Evolutionary conservation across 2,797 vertebrate genomes (phyloP).

Genomic region (Melanotaenia pygmaea): DNA sequence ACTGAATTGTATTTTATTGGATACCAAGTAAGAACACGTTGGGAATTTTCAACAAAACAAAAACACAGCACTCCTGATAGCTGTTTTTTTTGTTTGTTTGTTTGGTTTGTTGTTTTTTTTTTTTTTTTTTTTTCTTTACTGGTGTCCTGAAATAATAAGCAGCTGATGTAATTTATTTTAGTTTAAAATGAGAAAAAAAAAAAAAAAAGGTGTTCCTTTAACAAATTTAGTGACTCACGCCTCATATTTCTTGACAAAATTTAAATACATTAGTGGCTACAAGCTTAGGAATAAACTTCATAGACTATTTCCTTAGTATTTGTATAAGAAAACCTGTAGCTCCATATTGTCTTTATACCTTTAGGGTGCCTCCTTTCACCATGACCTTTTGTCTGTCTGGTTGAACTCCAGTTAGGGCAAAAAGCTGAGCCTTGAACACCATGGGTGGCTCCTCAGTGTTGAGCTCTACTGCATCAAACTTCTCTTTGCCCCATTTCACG

Average conservation of each 20-base stretch:
- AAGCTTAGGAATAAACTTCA: background rate
- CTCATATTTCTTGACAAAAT: background rate
- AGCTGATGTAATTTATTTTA: background rate
- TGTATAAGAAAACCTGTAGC: background rate
- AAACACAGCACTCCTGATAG: no score
- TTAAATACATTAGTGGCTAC: background rate
- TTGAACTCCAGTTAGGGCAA: constrained; percentile 96
- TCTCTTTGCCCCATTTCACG: constrained; percentile 99
- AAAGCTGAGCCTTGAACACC: constrained; percentile 99
- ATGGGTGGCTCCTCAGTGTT: constrained; percentile 98
- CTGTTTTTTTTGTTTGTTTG: no score
- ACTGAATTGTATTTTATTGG: no score
- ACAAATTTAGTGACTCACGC: background rate
- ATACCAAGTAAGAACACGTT: no score
- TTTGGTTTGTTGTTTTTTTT: no score
- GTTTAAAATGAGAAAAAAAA: no score
- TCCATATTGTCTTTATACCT: constrained; percentile 80
- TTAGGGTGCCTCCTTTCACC: constrained; percentile 98
- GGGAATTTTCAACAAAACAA: no score
- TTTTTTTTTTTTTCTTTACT: no score
- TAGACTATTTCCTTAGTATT: background rate
- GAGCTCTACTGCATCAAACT: constrained; percentile 95
- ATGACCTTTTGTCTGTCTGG: constrained; percentile 99
- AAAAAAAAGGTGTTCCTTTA: background rate
- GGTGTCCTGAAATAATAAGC: background rate